phyloP scores from a whole-genome alignment of 2,888 invertebrate species.

The Drosophila merina region DNA sequence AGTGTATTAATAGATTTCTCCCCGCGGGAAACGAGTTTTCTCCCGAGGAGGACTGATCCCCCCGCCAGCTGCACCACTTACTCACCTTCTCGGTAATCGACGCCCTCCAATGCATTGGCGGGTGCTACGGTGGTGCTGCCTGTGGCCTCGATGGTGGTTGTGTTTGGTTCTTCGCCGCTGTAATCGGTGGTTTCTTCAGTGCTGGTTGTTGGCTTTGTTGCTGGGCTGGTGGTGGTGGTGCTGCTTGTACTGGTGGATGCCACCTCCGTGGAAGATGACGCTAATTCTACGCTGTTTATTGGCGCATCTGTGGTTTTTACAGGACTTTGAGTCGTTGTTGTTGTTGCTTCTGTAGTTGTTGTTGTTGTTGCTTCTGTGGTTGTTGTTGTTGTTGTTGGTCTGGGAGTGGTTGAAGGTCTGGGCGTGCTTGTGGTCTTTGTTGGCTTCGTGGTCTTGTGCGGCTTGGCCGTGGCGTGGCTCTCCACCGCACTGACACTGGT shows the following conservation, averaged over 20 bases:
- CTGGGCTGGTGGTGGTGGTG: conserved; percentile 33
- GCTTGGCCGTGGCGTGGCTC: conserved; percentile 39
- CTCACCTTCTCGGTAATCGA: conserved; percentile 83
- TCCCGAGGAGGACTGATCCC: not conserved
- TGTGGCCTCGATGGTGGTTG: conserved; percentile 60
- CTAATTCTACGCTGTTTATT: conserved; percentile 51
- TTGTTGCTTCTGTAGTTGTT: conserved; percentile 7
- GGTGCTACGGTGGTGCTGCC: conserved; percentile 74
- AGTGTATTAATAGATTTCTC: conserved; percentile 74
- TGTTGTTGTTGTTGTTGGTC: conserved; percentile 24
- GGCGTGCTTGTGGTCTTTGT: conserved; percentile 35
- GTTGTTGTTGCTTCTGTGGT: conserved; percentile 22
- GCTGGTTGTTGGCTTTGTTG: conserved; percentile 6
- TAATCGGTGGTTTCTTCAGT: conserved; percentile 57
- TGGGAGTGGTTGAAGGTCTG: conserved; percentile 31
- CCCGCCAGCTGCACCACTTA: conserved; percentile 5
- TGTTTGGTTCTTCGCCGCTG: conserved; percentile 56
- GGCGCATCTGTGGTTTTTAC: conserved; percentile 60
- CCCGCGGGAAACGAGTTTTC: conserved; percentile 69
- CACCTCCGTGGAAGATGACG: conserved; percentile 43
- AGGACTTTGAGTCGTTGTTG: conserved; percentile 41
- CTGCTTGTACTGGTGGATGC: conserved; percentile 25
- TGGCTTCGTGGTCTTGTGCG: conserved; percentile 53
- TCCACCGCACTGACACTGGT: conserved; percentile 74
- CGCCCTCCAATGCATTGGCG: conserved; percentile 81